Percentiles rank a stretch among this genome's conserved stretches.
Conservation (phyloP, 1,140 invertebrate genomes). For the Drosophila ambigua region DNA sequence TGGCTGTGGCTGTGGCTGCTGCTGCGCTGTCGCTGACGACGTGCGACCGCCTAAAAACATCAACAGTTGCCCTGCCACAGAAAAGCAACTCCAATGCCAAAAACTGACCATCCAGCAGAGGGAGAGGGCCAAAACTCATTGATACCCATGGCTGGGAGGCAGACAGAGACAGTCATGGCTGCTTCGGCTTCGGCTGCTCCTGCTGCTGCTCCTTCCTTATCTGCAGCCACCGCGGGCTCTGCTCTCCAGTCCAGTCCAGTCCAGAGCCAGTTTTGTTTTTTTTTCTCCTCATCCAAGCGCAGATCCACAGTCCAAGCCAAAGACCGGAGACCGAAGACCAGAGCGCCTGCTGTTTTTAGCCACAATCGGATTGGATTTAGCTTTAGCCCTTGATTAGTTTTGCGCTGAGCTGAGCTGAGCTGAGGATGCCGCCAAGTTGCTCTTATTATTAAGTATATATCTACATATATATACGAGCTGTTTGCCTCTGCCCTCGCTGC, state of each 20-base stretch:
- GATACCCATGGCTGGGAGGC: slow-evolving; percentile 62
- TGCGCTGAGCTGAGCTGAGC: slow-evolving; percentile 55
- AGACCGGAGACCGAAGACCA: slow-evolving; percentile 23
- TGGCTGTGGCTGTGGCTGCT: slow-evolving; percentile 22
- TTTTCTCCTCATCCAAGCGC: slow-evolving; percentile 6
- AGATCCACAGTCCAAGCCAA: background rate
- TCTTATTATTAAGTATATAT: slow-evolving; percentile 79
- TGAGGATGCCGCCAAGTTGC: slow-evolving; percentile 66
- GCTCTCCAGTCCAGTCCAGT: slow-evolving; percentile 25
- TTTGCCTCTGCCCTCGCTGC: slow-evolving; percentile 15
- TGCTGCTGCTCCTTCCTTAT: slow-evolving; percentile 43
- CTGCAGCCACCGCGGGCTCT: slow-evolving; percentile 57
- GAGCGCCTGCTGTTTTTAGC: slow-evolving; percentile 67
- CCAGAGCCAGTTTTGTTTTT: slow-evolving; percentile 30
- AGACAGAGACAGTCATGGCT: slow-evolving; percentile 63
- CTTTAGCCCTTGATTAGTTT: slow-evolving; percentile 82
- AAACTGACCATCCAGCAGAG: slow-evolving; percentile 36
- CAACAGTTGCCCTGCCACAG: slow-evolving; percentile 76
- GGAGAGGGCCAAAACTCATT: slow-evolving; percentile 63
- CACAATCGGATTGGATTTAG: slow-evolving; percentile 81
- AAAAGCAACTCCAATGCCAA: slow-evolving; percentile 50
- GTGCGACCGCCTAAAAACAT: slow-evolving; percentile 83
- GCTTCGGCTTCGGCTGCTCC: slow-evolving; percentile 33
- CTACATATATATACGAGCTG: slow-evolving; percentile 26
- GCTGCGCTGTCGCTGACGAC: slow-evolving; percentile 70